Conservation (phyloP, 1,140 invertebrate genomes). For the Phymorhynchus buccinoides region DNA sequence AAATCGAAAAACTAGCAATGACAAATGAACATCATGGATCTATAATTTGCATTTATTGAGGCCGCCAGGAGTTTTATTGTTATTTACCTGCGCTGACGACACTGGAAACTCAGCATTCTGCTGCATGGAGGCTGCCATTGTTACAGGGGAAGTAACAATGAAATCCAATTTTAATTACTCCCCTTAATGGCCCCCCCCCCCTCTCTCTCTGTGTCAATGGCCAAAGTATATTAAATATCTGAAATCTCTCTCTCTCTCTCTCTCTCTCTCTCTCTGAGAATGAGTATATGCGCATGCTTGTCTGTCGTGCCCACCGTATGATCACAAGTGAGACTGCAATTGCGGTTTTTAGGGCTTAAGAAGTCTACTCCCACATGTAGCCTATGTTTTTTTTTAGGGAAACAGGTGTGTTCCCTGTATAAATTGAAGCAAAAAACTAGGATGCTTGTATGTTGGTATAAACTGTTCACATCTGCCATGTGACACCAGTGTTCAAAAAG, state of each 20-base stretch:
- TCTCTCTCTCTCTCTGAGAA: not conserved
- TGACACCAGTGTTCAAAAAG: too few relatives aligned
- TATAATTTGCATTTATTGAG: not conserved
- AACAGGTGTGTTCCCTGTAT: too few relatives aligned
- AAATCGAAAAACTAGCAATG: not conserved
- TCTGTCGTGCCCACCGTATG: too few relatives aligned
- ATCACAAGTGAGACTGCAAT: too few relatives aligned
- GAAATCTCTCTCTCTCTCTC: not conserved
- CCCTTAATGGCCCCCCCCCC: not conserved
- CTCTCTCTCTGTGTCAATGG: too few relatives aligned
- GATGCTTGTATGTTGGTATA: too few relatives aligned
- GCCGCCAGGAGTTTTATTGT: not conserved
- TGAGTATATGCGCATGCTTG: not conserved
- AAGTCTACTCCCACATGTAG: too few relatives aligned
- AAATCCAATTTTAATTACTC: not conserved
- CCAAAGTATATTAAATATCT: too few relatives aligned
- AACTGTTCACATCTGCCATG: too few relatives aligned
- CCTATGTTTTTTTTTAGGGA: too few relatives aligned
- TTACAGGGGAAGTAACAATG: conserved; percentile 1
- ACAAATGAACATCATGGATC: not conserved
- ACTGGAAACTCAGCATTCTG: not conserved
- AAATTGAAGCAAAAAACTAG: too few relatives aligned
- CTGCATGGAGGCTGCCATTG: not conserved
- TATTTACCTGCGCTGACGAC: conserved; percentile 19
- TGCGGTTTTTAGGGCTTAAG: too few relatives aligned